phyloP scores from a whole-genome alignment of 2,888 invertebrate species.

The Drosophila atripex region DNA sequence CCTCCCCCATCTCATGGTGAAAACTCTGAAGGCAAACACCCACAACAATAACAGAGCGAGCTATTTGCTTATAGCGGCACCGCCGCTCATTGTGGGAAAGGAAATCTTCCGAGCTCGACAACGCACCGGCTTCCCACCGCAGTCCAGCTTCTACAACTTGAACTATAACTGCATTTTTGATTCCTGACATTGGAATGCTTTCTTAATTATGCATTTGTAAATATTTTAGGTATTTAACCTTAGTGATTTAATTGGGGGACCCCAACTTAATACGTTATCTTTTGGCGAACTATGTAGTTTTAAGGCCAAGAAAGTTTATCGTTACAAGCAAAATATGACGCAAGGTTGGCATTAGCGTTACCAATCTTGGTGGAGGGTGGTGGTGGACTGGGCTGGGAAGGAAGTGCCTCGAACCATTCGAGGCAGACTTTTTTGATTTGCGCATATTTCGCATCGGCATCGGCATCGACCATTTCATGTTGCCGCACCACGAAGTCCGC shows the following conservation, averaged over 20 bases:
- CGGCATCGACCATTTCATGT: slow-evolving; percentile 70
- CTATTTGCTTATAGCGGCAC: slow-evolving; percentile 71
- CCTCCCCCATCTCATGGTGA: slow-evolving; percentile 28
- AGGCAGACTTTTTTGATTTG: slow-evolving; percentile 60
- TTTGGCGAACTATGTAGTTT: too few species aligned
- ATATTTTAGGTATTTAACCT: neutral
- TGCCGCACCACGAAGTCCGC: slow-evolving; percentile 77
- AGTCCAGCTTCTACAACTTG: neutral
- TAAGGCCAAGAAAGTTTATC: too few species aligned
- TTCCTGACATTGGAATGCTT: neutral
- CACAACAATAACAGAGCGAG: slow-evolving; percentile 40
- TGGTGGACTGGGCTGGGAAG: neutral
- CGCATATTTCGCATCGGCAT: slow-evolving; percentile 73
- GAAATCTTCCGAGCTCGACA: slow-evolving; percentile 40
- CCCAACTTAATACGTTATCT: neutral
- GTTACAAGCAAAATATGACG: neutral
- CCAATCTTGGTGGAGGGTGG: neutral
- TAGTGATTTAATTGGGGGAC: neutral
- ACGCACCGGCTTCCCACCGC: slow-evolving; percentile 12
- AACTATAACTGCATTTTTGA: slow-evolving; percentile 6
- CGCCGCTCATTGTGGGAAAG: slow-evolving; percentile 67
- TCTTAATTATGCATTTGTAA: neutral
- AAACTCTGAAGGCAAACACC: slow-evolving; percentile 52
- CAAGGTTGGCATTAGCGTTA: slow-evolving; percentile 1
- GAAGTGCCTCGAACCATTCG: slow-evolving; percentile 11